Evolutionary conservation across 2,113 vertebrate species (phyloP).

Genomic region (Micronisus gabar): DNA sequence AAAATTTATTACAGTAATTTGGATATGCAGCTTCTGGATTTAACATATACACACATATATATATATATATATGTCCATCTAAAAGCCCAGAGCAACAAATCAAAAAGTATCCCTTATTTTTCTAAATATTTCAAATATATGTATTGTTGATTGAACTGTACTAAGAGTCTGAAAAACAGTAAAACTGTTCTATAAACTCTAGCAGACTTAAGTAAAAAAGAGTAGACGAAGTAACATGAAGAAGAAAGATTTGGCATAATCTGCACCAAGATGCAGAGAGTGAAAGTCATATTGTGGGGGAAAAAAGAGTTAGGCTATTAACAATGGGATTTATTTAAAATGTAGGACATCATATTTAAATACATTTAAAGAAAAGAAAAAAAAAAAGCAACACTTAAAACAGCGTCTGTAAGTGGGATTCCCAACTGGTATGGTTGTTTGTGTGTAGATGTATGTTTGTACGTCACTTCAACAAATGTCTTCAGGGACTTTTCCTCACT

Average conservation of each 20-base stretch:
- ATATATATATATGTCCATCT: background rate
- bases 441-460: no score
- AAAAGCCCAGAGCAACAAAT: background rate
- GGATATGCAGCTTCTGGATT: background rate
- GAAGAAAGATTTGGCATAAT: background rate
- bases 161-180: background rate
- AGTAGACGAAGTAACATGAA: background rate
- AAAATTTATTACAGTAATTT: background rate
- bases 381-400: background rate
- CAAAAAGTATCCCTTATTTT: background rate
- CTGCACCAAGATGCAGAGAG: background rate
- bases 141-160: background rate
- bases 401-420: background rate
- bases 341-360: background rate
- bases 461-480: background rate
- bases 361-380: background rate
- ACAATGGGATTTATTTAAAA: background rate
- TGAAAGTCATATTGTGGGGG: fast-evolving
- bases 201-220: background rate
- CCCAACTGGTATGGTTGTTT: background rate
- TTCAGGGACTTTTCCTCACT: background rate
- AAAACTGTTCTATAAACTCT: background rate
- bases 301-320: background rate
- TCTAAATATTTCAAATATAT: background rate
- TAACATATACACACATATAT: background rate